Evolutionary conservation across 2,113 vertebrate species (phyloP).

Genomic region (Talpa occidentalis): DNA sequence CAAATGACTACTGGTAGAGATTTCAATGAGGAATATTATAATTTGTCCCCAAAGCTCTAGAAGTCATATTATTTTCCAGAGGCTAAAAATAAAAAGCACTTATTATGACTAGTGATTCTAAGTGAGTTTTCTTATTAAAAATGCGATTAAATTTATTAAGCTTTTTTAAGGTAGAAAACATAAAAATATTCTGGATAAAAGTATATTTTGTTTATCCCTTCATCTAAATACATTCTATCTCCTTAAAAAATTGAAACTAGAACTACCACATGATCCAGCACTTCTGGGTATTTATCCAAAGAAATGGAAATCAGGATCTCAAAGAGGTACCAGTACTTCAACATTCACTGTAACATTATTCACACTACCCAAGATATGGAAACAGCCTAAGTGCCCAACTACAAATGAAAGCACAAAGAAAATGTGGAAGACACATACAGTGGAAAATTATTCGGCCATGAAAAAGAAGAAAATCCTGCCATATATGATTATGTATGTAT

Average conservation of each 20-base stretch:
- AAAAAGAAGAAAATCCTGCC: neutral
- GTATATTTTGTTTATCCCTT: slow-evolving; percentile 53
- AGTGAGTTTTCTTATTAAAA: slow-evolving; percentile 59
- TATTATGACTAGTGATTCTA: slow-evolving; percentile 53
- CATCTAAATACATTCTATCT: slow-evolving; percentile 48
- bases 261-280: neutral
- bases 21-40: slow-evolving; percentile 43
- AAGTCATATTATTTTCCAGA: slow-evolving; percentile 41
- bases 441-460: neutral
- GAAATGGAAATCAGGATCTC: neutral
- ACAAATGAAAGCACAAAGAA: neutral
- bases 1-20: neutral
- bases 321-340: neutral
- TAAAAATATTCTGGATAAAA: slow-evolving; percentile 28
- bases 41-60: neutral
- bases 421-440: neutral
- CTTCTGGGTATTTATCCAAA: neutral
- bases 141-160: slow-evolving; percentile 38
- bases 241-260: neutral
- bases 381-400: neutral
- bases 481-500: neutral
- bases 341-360: neutral
- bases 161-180: slow-evolving; percentile 14
- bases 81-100: slow-evolving; percentile 49
- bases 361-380: neutral